A percentile compares a stretch with the other conserved stretches of the same genome.
Evolutionary conservation across 2,888 invertebrate genomes (phyloP).

Genomic region (Andrena chrysosceles): DNA sequence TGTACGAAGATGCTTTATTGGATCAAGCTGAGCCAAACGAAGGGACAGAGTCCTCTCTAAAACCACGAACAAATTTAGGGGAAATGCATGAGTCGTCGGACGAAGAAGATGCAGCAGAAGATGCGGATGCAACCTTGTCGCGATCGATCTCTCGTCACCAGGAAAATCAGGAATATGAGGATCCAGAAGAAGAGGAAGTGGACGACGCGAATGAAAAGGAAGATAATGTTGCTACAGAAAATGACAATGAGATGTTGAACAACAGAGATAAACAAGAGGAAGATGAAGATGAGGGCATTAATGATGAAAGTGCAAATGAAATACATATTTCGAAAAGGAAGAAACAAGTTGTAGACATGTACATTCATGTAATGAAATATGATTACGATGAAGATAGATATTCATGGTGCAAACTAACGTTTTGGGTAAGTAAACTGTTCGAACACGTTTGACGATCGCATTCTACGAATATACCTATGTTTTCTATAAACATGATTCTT

Average conservation of each 20-base stretch:
- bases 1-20: conserved; percentile 73
- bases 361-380: conserved; percentile 88
- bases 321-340: conserved; percentile 70
- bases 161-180: conserved; percentile 86
- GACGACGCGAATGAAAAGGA: conserved; percentile 81
- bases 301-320: conserved; percentile 67
- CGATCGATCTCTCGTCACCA: conserved; percentile 83
- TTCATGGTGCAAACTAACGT: conserved; percentile 94
- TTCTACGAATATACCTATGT: background rate
- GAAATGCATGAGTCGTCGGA: conserved; percentile 88
- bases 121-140: conserved; percentile 85
- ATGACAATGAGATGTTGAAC: conserved; percentile 85
- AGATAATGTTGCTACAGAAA: conserved; percentile 84
- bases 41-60: conserved; percentile 24
- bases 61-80: conserved; percentile 72
- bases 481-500: background rate
- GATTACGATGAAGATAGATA: conserved; percentile 91
- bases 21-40: conserved; percentile 84
- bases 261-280: conserved; percentile 83
- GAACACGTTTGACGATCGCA: background rate
- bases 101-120: conserved; percentile 88
- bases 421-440: conserved; percentile 86
- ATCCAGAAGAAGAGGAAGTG: conserved; percentile 85
- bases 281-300: conserved; percentile 78
- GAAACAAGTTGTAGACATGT: conserved; percentile 83